These are phyloP conservation scores for Tolypeutes matacus DNA, from an alignment of 2,797 vertebrate species.

Conservation along the genomic window DNA sequence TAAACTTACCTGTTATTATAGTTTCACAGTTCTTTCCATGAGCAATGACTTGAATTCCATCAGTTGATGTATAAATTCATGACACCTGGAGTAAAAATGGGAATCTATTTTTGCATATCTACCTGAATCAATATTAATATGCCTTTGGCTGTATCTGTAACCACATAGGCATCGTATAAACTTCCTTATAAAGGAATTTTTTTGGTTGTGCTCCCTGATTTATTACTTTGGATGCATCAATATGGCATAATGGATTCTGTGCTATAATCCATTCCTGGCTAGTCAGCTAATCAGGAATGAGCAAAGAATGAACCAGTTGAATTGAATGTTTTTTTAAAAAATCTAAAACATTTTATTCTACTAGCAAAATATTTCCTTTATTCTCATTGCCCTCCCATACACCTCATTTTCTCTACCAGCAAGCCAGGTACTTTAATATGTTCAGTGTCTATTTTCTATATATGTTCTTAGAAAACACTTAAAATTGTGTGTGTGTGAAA, in stretches of 20 bases:
- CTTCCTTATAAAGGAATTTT: neutral
- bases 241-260: neutral
- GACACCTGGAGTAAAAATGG: neutral
- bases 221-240: neutral
- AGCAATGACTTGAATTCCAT: neutral
- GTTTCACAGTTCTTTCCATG: neutral
- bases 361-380: neutral
- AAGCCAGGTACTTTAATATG: neutral
- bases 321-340: neutral
- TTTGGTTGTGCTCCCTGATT: neutral
- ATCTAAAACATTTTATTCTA: neutral
- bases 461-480: neutral
- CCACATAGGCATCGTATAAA: neutral
- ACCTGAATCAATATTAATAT: neutral
- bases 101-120: neutral
- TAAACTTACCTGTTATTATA: neutral
- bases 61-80: neutral
- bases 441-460: neutral
- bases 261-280: neutral
- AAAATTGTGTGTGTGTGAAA: neutral
- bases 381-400: neutral
- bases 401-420: neutral
- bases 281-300: neutral
- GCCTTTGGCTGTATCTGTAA: neutral
- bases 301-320: neutral